Evolutionary conservation across 2,797 vertebrate genomes (phyloP), one percentile per base, ranked within the genome.

Genomic region (Oreochromis grahami): DNA sequence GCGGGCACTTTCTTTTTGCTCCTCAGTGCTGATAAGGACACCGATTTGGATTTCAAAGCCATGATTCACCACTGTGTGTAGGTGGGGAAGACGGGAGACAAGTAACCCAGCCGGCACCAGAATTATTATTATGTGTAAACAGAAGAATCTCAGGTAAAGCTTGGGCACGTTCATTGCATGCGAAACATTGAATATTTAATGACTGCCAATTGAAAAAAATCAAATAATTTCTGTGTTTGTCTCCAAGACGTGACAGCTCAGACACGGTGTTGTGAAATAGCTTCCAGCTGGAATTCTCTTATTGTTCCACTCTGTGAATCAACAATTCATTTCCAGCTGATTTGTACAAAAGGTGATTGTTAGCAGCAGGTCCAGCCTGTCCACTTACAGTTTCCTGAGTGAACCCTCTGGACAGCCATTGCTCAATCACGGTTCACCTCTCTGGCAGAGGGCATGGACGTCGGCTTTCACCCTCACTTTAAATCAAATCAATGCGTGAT

Each of bases 401-500:
- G 92, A 94, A 94, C 87, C 94, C 94, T 93, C 94, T 88, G 93
- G 95, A 94, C 93, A 91, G 90, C 84, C 93, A 90, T 94, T 90
- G 91, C 91, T 95, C 95, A 94, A 92, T 95, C 93, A 93, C 21
- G 72, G 86, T 92, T 95, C 93, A 93, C 91, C 92, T 93, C 90
- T 92, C 78, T 93, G 94, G 89, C 94, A 94, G 92, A 90, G 93
- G 95, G 91, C 94, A 93, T 60, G 78, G 84, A 88, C 82, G 43
- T 79, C 87, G 55, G 92, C 93, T 93, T 92, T 95, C 93, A 94
- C 92, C 93, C 93, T 96, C 91, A 89, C 93, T 96, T 94, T 88
- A 96, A 96, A 96, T 96, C 94, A 96, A 95, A 96, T 96, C 94
- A 96, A 93, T 94, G 94, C 94, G 95, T 96, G 95, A 97, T 97